phyloP scores from a whole-genome alignment of 2,113 vertebrate species.

The Addax nasomaculatus region DNA sequence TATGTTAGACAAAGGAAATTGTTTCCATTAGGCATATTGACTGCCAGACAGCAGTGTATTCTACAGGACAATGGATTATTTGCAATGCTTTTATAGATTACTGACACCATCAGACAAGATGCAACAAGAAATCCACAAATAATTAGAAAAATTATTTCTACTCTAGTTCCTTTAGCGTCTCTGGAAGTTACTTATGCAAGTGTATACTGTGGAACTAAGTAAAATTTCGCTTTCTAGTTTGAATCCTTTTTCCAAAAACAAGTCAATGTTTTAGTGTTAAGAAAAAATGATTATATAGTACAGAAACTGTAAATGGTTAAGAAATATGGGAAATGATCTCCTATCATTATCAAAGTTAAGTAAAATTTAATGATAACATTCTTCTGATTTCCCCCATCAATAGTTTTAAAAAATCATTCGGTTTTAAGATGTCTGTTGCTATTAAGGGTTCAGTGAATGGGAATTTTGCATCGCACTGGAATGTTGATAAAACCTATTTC shows the following conservation, averaged over 20 bases:
- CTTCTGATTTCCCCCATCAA: background rate
- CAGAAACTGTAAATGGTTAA: background rate
- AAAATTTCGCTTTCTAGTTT: background rate
- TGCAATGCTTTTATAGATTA: background rate
- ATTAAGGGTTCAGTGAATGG: background rate
- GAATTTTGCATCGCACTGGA: background rate
- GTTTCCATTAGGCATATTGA: background rate
- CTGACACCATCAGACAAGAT: background rate
- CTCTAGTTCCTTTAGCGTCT: background rate
- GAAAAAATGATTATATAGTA: background rate
- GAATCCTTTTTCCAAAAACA: background rate
- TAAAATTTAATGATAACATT: background rate
- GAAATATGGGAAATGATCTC: background rate
- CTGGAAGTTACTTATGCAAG: background rate
- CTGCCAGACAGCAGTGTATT: background rate
- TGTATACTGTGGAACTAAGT: background rate
- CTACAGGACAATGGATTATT: background rate
- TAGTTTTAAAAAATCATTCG: background rate
- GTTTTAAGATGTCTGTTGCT: background rate
- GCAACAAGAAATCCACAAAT: background rate
- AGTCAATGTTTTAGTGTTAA: background rate
- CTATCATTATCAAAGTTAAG: background rate
- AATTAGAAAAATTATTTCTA: background rate
- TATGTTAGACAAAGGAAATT: background rate
- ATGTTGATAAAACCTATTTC: background rate